Conservation (phyloP, 2,797 vertebrate species). For the Cyclura pinguis region DNA sequence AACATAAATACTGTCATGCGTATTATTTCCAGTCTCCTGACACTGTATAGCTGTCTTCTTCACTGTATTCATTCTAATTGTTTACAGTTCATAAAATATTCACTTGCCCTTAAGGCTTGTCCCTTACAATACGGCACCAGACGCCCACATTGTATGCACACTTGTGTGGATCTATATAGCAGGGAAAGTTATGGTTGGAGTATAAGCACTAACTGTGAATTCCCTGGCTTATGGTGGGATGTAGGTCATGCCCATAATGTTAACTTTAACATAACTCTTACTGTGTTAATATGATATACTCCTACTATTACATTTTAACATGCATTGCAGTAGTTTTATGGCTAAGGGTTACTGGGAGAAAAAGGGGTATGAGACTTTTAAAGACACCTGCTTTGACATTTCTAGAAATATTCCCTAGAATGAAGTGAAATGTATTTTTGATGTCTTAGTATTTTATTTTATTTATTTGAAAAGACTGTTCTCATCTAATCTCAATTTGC, state of each 20-base stretch:
- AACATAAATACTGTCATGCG: neutral
- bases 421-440: conserved; percentile 45
- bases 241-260: conserved; percentile 59
- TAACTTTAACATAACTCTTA: conserved; percentile 66
- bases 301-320: conserved; percentile 72
- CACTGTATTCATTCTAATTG: conserved; percentile 42
- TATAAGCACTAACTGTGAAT: conserved; percentile 60
- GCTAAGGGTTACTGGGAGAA: conserved; percentile 57
- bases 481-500: neutral
- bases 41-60: neutral
- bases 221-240: conserved; percentile 51
- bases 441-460: conserved; percentile 42
- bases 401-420: conserved; percentile 73
- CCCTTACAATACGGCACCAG: conserved; percentile 32
- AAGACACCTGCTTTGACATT: conserved; percentile 74
- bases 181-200: conserved; percentile 54
- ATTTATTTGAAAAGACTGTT: neutral
- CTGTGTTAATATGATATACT: conserved; percentile 73
- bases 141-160: conserved; percentile 41
- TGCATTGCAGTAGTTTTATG: conserved; percentile 61
- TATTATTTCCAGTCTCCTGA: neutral
- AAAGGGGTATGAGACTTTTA: conserved; percentile 67
- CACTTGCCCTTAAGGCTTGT: conserved; percentile 41
- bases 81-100: conserved; percentile 27
- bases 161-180: conserved; percentile 8